A percentile compares a stretch with the other conserved stretches of the same genome.
Conservation (phyloP, 1,140 invertebrate genomes). For the Drosophila pruinosa region DNA sequence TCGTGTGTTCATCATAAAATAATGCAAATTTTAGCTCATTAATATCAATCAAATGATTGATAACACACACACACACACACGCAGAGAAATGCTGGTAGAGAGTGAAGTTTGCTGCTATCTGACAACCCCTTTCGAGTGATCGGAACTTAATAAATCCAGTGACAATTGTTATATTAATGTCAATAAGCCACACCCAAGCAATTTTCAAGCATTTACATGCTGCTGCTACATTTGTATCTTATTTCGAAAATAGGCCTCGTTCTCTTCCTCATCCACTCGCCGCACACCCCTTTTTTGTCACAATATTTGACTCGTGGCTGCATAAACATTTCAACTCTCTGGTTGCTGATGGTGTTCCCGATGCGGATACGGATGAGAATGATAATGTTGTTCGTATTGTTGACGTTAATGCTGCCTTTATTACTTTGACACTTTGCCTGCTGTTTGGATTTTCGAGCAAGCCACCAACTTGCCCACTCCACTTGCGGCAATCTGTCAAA, state of each 20-base stretch:
- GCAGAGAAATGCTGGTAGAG: background rate
- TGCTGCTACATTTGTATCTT: conserved; percentile 40
- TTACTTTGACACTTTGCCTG: conserved; percentile 60
- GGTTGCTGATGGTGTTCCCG: background rate
- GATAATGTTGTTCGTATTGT: conserved; percentile 50
- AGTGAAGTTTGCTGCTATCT: background rate
- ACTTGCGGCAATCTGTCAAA: conserved; percentile 69
- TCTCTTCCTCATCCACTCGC: background rate
- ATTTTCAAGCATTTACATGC: conserved; percentile 65
- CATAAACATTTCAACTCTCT: conserved; percentile 19
- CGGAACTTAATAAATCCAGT: conserved; percentile 77
- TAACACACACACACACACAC: conserved; percentile 46
- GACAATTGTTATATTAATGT: conserved; percentile 83
- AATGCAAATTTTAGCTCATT: conserved; percentile 81
- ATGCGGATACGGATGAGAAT: conserved; percentile 1
- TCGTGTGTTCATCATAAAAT: conserved; percentile 55
- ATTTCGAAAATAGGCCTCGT: conserved; percentile 2
- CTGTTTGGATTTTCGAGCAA: conserved; percentile 32
- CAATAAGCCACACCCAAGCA: conserved; percentile 72
- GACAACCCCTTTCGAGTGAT: conserved; percentile 26
- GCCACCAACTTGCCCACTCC: background rate
- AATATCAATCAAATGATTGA: conserved; percentile 82
- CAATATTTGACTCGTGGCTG: conserved; percentile 63
- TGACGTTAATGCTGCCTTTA: conserved; percentile 41
- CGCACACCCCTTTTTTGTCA: conserved; percentile 54